phyloP scores from a whole-genome alignment of 2,113 vertebrate species.

The Elephantulus edwardii region DNA sequence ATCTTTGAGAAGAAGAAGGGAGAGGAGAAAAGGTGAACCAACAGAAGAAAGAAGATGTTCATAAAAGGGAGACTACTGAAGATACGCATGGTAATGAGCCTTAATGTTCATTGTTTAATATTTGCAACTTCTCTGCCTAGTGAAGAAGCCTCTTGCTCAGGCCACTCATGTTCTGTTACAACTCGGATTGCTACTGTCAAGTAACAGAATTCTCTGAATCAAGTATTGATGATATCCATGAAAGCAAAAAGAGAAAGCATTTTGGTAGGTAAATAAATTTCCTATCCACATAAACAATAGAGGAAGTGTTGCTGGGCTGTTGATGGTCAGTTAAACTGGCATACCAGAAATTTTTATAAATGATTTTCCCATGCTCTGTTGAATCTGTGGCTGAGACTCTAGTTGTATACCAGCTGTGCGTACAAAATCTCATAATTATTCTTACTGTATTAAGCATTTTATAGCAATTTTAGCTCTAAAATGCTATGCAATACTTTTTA shows the following conservation, averaged over 20 bases:
- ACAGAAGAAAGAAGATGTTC: neutral
- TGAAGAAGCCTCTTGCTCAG: neutral
- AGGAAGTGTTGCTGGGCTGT: conserved; percentile 52
- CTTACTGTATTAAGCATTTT: conserved; percentile 81
- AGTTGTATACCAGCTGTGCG: conserved; percentile 79
- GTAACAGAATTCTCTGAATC: conserved; percentile 39
- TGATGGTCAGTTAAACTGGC: conserved; percentile 72
- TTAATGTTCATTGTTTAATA: neutral
- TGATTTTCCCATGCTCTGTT: conserved; percentile 70
- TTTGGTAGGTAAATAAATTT: conserved; percentile 60
- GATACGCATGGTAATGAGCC: conserved; percentile 3
- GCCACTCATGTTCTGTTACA: neutral
- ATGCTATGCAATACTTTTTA: conserved; percentile 80
- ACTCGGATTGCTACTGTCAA: conserved; percentile 9
- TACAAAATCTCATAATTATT: conserved; percentile 80
- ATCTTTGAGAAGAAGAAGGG: conserved; percentile 5
- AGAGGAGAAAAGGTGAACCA: neutral
- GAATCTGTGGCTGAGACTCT: conserved; percentile 73
- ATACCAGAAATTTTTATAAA: conserved; percentile 77
- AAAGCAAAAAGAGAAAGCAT: conserved; percentile 50
- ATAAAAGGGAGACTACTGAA: neutral
- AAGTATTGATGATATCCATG: conserved; percentile 26
- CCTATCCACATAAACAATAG: conserved; percentile 40
- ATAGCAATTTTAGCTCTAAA: conserved; percentile 80
- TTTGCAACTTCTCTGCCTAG: conserved; percentile 5